These are phyloP conservation scores for Dermatemys mawii DNA, from an alignment of 2,113 vertebrate species.

Conservation along the genomic window DNA sequence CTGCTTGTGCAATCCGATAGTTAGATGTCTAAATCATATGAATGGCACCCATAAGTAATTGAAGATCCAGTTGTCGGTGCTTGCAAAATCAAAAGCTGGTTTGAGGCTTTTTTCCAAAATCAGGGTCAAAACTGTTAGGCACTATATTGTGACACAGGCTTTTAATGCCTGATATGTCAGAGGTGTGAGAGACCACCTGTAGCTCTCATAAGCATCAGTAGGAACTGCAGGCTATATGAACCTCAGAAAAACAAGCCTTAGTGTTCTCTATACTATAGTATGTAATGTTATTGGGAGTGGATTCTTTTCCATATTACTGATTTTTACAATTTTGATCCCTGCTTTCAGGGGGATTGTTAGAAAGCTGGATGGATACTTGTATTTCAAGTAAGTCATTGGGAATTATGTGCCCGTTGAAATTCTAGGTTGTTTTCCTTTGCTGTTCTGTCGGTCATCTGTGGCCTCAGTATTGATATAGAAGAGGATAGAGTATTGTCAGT, in stretches of 20 bases:
- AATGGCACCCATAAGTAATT: neutral
- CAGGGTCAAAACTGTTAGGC: rapidly evolving
- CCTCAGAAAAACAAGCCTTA: neutral
- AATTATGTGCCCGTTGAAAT: neutral
- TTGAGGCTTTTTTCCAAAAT: neutral
- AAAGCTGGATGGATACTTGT: neutral
- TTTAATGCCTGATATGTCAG: neutral
- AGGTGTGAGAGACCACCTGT: neutral
- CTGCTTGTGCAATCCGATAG: neutral
- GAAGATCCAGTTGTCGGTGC: neutral
- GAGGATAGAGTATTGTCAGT: neutral
- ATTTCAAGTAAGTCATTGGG: neutral
- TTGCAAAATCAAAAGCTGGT: neutral
- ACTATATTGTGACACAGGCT: rapidly evolving
- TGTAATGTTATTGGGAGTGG: neutral
- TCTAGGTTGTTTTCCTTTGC: rapidly evolving
- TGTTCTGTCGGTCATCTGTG: neutral
- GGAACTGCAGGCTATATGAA: rapidly evolving
- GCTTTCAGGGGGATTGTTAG: rapidly evolving
- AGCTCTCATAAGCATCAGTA: neutral
- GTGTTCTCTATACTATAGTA: rapidly evolving
- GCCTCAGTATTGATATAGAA: rapidly evolving
- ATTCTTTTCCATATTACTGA: neutral
- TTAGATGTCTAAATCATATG: neutral
- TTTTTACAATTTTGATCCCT: neutral